A percentile compares a stretch with the other conserved stretches of the same genome.
phyloP scores from a whole-genome alignment of 1,140 invertebrate genomes.

The Cyclargus thomasi region DNA sequence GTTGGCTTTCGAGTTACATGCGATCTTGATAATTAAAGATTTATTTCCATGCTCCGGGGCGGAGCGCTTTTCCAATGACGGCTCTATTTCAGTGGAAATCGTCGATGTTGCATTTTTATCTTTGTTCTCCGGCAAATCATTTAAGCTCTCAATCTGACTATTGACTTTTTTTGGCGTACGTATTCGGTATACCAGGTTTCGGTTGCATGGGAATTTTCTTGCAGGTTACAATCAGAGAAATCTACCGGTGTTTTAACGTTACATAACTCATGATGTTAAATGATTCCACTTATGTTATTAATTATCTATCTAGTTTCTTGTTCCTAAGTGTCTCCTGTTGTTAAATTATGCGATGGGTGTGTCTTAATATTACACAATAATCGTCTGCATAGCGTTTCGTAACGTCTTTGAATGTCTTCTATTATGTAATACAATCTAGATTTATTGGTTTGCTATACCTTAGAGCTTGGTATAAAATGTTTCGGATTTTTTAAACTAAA shows the following conservation, averaged over 20 bases:
- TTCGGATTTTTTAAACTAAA: background rate
- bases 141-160: background rate
- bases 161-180: background rate
- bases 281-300: background rate
- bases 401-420: background rate
- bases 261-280: no score
- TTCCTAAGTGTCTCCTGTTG: background rate
- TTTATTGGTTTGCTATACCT: background rate
- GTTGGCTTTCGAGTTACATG: constrained; percentile 39
- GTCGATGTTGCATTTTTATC: background rate
- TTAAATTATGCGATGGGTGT: background rate
- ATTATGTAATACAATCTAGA: background rate
- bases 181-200: no score
- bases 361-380: background rate
- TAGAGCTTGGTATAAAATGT: background rate
- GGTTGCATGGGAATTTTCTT: no score
- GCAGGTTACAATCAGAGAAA: no score
- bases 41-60: constrained; percentile 33
- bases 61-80: constrained; percentile 30
- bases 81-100: constrained; percentile 25
- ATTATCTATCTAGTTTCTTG: background rate
- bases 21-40: constrained; percentile 53
- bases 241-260: no score
- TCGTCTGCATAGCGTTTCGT: background rate
- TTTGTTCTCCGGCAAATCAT: background rate